Evolutionary conservation across 1,140 invertebrate species (phyloP).

Genomic region (Sycophaga agraensis): DNA sequence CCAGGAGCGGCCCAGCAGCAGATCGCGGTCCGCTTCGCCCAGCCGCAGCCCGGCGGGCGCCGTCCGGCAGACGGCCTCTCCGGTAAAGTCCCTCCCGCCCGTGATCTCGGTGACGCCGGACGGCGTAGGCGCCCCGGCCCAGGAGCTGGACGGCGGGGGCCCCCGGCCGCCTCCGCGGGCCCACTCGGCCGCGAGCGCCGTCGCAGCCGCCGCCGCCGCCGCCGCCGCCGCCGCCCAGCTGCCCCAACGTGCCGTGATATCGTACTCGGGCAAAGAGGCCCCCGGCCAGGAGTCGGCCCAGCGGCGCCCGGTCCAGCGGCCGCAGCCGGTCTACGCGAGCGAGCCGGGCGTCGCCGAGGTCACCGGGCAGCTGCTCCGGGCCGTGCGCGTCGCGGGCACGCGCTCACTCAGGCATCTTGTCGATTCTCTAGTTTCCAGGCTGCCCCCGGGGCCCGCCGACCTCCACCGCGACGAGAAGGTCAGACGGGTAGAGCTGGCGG

Average conservation of each 20-base stretch:
- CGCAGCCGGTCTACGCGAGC: no score
- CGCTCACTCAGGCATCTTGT: constrained; percentile 68
- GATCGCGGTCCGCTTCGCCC: constrained; percentile 41
- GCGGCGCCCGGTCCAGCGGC: background rate
- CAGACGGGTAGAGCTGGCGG: constrained; percentile 68
- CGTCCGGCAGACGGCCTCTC: constrained; percentile 48
- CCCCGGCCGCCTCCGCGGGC: constrained; percentile 49
- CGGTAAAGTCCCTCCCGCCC: constrained; percentile 52
- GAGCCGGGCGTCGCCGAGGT: constrained; percentile 53
- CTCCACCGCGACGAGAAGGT: constrained; percentile 51
- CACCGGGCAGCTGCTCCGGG: constrained; percentile 66
- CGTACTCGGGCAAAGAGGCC: constrained; percentile 34
- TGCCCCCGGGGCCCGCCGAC: constrained; percentile 48
- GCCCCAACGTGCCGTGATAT: constrained; percentile 49
- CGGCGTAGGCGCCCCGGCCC: constrained; percentile 25
- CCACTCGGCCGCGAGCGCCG: constrained; percentile 46
- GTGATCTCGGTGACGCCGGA: constrained; percentile 54
- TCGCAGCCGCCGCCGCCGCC: constrained; percentile 10
- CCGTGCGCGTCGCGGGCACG: constrained; percentile 65
- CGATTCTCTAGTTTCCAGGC: constrained; percentile 62
- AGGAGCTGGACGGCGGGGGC: background rate
- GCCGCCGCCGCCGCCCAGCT: no score
- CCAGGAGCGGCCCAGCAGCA: constrained; percentile 1
- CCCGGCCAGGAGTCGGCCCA: background rate
- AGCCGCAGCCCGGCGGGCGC: constrained; percentile 14